Evolutionary conservation across 2,113 vertebrate genomes (phyloP).

Genomic region (Cyanoderma ruficeps): DNA sequence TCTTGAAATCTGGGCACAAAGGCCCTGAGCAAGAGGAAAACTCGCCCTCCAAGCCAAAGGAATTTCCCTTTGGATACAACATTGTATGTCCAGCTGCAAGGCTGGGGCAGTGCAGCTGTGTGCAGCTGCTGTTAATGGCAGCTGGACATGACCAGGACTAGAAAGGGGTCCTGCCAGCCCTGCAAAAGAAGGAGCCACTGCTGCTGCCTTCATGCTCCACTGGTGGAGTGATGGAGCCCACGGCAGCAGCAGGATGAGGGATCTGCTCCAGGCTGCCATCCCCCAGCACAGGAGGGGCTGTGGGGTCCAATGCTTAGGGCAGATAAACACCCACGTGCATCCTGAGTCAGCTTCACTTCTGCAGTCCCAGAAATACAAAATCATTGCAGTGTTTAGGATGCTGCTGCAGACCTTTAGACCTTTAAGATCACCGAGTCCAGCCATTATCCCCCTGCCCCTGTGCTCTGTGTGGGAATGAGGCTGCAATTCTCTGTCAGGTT

Average conservation of each 20-base stretch:
- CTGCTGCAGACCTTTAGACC: background rate
- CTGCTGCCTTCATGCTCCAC: background rate
- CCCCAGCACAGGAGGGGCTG: rapidly evolving
- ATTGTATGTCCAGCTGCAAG: rapidly evolving
- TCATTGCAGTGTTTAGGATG: background rate
- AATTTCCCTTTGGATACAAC: background rate
- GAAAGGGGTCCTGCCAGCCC: rapidly evolving
- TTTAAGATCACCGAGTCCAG: rapidly evolving
- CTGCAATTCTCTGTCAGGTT: background rate
- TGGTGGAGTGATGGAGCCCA: rapidly evolving
- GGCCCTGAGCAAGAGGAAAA: background rate
- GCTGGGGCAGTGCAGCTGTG: background rate
- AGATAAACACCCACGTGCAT: rapidly evolving
- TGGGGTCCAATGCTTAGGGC: rapidly evolving
- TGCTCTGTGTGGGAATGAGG: background rate
- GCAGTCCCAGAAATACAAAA: background rate
- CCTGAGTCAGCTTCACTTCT: background rate
- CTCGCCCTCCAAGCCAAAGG: background rate
- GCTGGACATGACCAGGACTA: background rate
- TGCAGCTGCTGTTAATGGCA: background rate
- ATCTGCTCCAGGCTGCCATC: background rate
- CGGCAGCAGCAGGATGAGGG: rapidly evolving
- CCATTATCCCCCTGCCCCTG: background rate
- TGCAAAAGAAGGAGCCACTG: rapidly evolving
- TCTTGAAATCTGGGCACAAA: background rate